Percentiles rank a stretch among this genome's conserved stretches.
Evolutionary conservation across 2,888 invertebrate genomes (phyloP).

Genomic region (Eilema depressum): DNA sequence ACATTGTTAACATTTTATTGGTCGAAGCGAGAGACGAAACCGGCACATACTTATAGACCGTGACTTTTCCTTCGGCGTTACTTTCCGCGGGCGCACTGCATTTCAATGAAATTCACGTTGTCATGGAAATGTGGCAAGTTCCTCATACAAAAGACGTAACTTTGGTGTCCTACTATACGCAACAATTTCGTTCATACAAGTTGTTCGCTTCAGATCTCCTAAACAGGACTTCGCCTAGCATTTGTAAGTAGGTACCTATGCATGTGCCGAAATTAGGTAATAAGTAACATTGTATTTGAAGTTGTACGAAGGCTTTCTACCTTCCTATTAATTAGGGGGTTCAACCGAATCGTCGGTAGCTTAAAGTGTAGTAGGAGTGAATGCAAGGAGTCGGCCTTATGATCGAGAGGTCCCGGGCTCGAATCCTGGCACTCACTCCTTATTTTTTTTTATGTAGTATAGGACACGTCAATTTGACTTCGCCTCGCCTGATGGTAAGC

Average conservation of each 20-base stretch:
- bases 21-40: slow-evolving; percentile 54
- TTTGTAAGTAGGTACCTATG: slow-evolving; percentile 18
- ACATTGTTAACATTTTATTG: slow-evolving; percentile 69
- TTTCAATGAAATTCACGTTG: slow-evolving; percentile 61
- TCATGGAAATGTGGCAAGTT: slow-evolving; percentile 64
- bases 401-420: no score
- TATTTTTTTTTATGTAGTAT: no score
- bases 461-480: no score
- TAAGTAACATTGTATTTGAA: slow-evolving; percentile 47
- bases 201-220: slow-evolving; percentile 52
- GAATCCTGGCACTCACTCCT: no score
- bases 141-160: slow-evolving; percentile 51
- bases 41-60: slow-evolving; percentile 56
- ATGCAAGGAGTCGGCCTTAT: no score
- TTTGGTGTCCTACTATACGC: slow-evolving; percentile 46
- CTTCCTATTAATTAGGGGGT: not conserved
- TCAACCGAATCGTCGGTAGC: no score
- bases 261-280: slow-evolving; percentile 46
- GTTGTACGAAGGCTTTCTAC: no score
- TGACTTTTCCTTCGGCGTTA: slow-evolving; percentile 57
- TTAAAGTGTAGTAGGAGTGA: no score
- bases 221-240: slow-evolving; percentile 52
- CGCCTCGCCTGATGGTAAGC: no score
- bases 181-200: slow-evolving; percentile 53
- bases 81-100: slow-evolving; percentile 58